phyloP scores from a whole-genome alignment of 2,888 invertebrate genomes.

The Dicycla oo region DNA sequence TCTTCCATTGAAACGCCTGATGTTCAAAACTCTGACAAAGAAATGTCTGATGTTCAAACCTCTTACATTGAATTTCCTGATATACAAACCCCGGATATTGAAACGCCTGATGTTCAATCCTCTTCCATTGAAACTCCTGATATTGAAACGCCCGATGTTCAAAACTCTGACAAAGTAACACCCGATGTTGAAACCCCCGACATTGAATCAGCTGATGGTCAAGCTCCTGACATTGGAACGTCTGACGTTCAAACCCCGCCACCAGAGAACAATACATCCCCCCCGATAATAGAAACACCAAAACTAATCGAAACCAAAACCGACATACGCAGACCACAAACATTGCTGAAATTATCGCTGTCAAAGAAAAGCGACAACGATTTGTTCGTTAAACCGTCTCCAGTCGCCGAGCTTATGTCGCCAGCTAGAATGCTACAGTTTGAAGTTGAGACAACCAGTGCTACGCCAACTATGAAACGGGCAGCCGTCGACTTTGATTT shows the following conservation, averaged over 20 bases:
- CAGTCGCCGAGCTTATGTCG: slow-evolving; percentile 83
- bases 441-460: slow-evolving; percentile 79
- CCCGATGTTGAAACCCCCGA: slow-evolving; percentile 7
- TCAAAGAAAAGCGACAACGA: slow-evolving; percentile 79
- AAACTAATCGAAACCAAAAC: slow-evolving; percentile 66
- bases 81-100: slow-evolving; percentile 10
- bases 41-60: slow-evolving; percentile 5
- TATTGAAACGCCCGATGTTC: slow-evolving; percentile 38
- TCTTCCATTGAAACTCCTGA: slow-evolving; percentile 40
- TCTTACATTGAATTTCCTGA: slow-evolving; percentile 33
- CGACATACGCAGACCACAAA: slow-evolving; percentile 69
- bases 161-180: slow-evolving; percentile 9
- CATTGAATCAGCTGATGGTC: slow-evolving; percentile 52
- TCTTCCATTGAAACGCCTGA: slow-evolving; percentile 56
- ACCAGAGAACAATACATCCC: slow-evolving; percentile 60
- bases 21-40: slow-evolving; percentile 1
- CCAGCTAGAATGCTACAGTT: slow-evolving; percentile 88
- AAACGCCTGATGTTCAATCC: background rate
- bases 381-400: slow-evolving; percentile 83
- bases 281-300: slow-evolving; percentile 76
- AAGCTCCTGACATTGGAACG: slow-evolving; percentile 49
- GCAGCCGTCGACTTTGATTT: slow-evolving; percentile 86
- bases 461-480: slow-evolving; percentile 87
- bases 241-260: slow-evolving; percentile 46
- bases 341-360: slow-evolving; percentile 78